Conservation (phyloP, 2,797 vertebrate genomes). For the Buphagus erythrorhynchus region DNA sequence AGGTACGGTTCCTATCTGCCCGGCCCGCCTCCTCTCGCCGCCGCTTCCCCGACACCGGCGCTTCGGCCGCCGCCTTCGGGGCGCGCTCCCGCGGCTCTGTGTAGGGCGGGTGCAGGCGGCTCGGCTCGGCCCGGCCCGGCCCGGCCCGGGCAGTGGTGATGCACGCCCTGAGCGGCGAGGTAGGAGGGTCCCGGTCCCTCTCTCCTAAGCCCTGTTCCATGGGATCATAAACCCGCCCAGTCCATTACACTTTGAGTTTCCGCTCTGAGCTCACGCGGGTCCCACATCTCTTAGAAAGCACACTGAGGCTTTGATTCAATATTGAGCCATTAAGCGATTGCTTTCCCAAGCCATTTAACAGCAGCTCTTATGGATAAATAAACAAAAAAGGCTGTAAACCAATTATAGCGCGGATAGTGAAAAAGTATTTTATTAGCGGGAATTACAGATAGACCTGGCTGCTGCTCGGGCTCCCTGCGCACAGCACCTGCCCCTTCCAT, state of each 20-base stretch:
- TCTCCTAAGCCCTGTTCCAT: not conserved
- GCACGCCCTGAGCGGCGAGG: not conserved
- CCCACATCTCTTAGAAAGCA: conserved; percentile 34
- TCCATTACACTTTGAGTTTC: conserved; percentile 76
- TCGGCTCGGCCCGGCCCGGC: rapidly evolving
- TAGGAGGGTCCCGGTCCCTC: not conserved
- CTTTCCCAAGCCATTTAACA: conserved; percentile 90
- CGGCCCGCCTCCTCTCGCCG: conserved; percentile 56
- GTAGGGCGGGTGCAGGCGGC: rapidly evolving
- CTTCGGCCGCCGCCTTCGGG: not conserved
- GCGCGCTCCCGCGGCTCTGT: not conserved
- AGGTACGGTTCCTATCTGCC: not conserved
- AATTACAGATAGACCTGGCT: conserved; percentile 68
- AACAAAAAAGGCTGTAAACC: conserved; percentile 89
- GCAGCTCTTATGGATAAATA: conserved; percentile 87
- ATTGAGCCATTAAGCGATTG: conserved; percentile 88
- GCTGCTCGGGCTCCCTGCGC: not conserved
- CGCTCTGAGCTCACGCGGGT: conserved; percentile 29
- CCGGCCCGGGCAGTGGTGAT: not conserved
- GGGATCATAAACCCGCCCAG: conserved; percentile 50
- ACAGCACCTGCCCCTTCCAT: not conserved
- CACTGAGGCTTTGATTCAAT: conserved; percentile 71
- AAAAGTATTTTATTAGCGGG: conserved; percentile 89
- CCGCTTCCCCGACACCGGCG: conserved; percentile 22
- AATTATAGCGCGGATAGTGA: conserved; percentile 90